Base-by-base conservation (phyloP, 2,113 vertebrate genomes). In the Corythornis vintsioides region DNA sequence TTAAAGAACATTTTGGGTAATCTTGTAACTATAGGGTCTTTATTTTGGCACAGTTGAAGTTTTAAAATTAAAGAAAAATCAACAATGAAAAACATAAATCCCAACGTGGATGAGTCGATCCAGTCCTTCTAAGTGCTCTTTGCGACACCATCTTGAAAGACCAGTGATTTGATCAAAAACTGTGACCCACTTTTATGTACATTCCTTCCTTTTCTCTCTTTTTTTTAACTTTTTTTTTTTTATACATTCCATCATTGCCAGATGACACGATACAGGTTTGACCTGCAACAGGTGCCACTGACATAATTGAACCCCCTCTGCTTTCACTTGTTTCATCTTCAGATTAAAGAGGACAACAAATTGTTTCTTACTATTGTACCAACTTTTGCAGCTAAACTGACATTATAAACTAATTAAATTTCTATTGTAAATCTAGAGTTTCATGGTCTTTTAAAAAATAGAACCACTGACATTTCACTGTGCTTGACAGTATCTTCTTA, bases 361-460 rank as follows among this genome's bases (percentile, higher is more conserved):
- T 22, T 77, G 8, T 69, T 78, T 88, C 65, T 55, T 72, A 42
- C 56, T 76, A 63, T 52, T 48, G 19, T 55, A 45, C 17, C 14
- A 66, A 15, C 31, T 83, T 66, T 84, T 17, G 6, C 48, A 77
- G 93, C 45, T 82, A 66, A 94, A 29, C 74, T 86, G 52, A 74
- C 21, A 52, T 19, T 73, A 89, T 71, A 11, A 89, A 88, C 48
- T 83, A 89, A 90, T 20, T 92, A 72, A 85, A 93, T 80, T 24
- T 75, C 19, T 59, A 10, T 2, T 84, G 10, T 70, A 92, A 95
- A 90, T 76, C 11, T 48, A 75, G 15, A 71, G 43, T 76, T 95
- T 94, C 91, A 66, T 88, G 8, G 15, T 60, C 35, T 50, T 75
- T 92, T 85, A 72, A 85, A 92, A 93, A 89, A 69, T 10, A 35